Base-by-base conservation (phyloP, 2,797 vertebrate genomes). In the Myripristis jacobus region DNA sequence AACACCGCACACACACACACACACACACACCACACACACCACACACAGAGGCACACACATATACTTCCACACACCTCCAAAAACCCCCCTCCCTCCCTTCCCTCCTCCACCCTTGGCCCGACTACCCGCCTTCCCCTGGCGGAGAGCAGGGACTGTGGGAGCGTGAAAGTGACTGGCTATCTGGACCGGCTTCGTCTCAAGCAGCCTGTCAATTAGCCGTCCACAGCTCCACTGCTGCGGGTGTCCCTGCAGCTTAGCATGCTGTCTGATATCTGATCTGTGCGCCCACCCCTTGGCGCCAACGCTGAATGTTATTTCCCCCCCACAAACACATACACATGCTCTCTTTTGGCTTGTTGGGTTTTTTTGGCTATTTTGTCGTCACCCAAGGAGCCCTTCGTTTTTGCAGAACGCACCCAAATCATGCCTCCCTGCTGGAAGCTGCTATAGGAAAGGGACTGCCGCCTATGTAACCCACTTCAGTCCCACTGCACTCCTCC, bases 141-240 rank as follows among this genome's bases (percentile, higher is more conserved):
- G 86, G 85, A 88, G 81, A 85, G 76, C 43, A 48, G 71, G 43
- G 81, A 81, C 72, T 87, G 88, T 80, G 87, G 75, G 88, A 93
- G 89, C 90, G 88, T 93, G 91, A 94, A 94, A 94, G 93, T 94
- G 92, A 93, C 92, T 84, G 91, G 76, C 80, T 90, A 91, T 91
- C 84, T 81, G 76, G 74, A 76, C 91, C 63, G 74, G 82, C 84
- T 84, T 77, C 61, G 47, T 90, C 90, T 90, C 81, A 89, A 88
- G 67, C 89, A 90, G 89, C 82, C 89, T 92, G 92, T 94, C 92
- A 94, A 93, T 94, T 93, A 92, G 84, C 83, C 68, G 56, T 87
- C 84, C 81, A 84, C 88, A 80, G 89, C 91, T 92, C 86, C 84
- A 73, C 82, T 64, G 82, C 85, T 70, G 79, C 87, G 87, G 85